Evolutionary conservation across 2,113 vertebrate genomes (phyloP), one percentile per base, ranked within the genome.

Genomic region (Syngnathoides biaculeatus): DNA sequence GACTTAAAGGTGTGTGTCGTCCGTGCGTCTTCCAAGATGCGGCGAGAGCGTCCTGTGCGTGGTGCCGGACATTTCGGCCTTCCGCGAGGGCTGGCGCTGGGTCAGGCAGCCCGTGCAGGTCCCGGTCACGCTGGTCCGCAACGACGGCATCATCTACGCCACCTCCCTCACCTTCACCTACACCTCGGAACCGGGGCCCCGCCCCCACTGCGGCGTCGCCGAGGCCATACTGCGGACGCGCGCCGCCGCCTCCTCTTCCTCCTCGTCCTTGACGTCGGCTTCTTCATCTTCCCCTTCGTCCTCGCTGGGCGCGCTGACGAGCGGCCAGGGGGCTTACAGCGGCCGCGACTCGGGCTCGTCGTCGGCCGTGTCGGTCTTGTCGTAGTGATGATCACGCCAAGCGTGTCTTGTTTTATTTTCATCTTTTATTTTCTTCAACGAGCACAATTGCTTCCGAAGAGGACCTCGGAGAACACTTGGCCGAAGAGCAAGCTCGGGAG

Each of bases 131-230:
- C 92, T 98, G 88, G 96, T 98, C 74, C 95, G 96, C 68, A 97
- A 94, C 0, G 96, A 98, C 68, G 96, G 96, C 62, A 94, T 98
- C 59, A 98, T 98, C 89, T 98, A 98, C 73, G 92, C 96, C 84
- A 98, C 96, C 60, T 95, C 95, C 87, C 94, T 98, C 90, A 98
- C 96, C 78, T 98, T 98, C 67, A 98, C 96, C 1, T 98, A 98
- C 91, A 98, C 96, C 0, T 96, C 96, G 1, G 96, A 98, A 72
- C 96, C 96, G 0, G 96, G 96, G 67, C 96, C 96, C 0, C 91
- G 95, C 17, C 96, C 96, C 61, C 96, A 98, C 83, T 98, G 96
- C 93, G 95, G 94, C 0, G 95, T 95, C 0, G 95, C 96, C 0
- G 96, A 96, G 70, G 95, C 94, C 60, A 98, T 98, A 79, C 92